These are phyloP conservation scores for Rynchops niger DNA, from an alignment of 2,113 vertebrate species.

Conservation along the genomic window DNA sequence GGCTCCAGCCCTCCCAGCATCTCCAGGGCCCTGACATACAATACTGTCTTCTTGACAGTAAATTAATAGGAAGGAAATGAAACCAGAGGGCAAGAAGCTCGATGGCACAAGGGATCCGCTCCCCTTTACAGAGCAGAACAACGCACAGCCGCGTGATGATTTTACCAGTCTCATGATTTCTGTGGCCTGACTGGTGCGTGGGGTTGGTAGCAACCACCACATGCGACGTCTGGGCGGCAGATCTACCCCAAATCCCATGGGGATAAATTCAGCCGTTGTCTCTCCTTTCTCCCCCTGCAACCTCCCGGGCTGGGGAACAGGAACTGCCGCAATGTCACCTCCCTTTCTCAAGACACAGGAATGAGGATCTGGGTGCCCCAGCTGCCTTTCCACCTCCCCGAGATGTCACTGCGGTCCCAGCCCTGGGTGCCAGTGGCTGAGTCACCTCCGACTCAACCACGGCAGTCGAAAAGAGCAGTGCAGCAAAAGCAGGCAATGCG, in stretches of 20 bases:
- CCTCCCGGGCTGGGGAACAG: neutral
- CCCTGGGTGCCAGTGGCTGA: fast-evolving
- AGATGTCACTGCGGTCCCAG: neutral
- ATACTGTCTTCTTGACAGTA: neutral
- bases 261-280: neutral
- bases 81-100: neutral
- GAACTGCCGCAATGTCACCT: fast-evolving
- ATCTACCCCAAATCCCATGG: neutral
- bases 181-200: neutral
- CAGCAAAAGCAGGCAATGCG: fast-evolving
- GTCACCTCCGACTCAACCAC: neutral
- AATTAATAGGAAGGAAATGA: neutral
- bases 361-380: fast-evolving
- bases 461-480: neutral
- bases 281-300: neutral
- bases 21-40: no score
- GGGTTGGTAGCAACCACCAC: neutral
- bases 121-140: neutral
- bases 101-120: fast-evolving
- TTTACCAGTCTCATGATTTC: neutral
- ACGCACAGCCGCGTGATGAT: fast-evolving
- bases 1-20: no score
- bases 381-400: neutral
- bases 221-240: neutral
- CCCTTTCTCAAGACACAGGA: neutral